Percentiles rank a stretch among this genome's conserved stretches.
Conservation (phyloP, 2,888 invertebrate genomes). For the Anarsia innoxiella region DNA sequence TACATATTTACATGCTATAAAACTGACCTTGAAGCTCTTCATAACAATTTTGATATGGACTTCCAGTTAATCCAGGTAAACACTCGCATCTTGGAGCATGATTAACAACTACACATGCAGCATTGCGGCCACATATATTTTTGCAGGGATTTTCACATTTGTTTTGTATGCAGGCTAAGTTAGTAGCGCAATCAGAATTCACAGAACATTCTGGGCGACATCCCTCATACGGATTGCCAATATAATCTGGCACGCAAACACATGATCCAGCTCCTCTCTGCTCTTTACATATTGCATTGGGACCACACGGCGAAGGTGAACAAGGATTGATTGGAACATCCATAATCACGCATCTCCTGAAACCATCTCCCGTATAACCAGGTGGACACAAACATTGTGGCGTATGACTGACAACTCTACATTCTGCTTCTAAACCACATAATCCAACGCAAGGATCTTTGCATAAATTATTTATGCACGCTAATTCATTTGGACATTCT, state of each 20-base stretch:
- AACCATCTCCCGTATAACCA: conserved; percentile 79
- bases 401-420: conserved; percentile 82
- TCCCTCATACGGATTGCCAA: conserved; percentile 86
- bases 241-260: conserved; percentile 79
- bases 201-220: conserved; percentile 85
- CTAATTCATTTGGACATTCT: conserved; percentile 81
- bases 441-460: conserved; percentile 83
- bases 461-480: conserved; percentile 84
- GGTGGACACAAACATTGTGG: conserved; percentile 83
- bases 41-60: conserved; percentile 75
- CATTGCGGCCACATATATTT: conserved; percentile 83
- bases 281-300: conserved; percentile 82
- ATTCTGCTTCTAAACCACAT: conserved; percentile 83
- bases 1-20: too few relatives aligned
- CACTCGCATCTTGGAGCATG: conserved; percentile 83
- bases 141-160: conserved; percentile 85
- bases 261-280: conserved; percentile 81
- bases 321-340: conserved; percentile 76
- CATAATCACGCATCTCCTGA: conserved; percentile 68
- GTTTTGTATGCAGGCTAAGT: conserved; percentile 81
- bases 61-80: conserved; percentile 76
- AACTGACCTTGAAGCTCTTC: conserved; percentile 48
- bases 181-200: conserved; percentile 82
- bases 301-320: conserved; percentile 82
- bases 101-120: conserved; percentile 81